Evolutionary conservation across 1,140 invertebrate genomes (phyloP).

Genomic region (Aphelinus certus): DNA sequence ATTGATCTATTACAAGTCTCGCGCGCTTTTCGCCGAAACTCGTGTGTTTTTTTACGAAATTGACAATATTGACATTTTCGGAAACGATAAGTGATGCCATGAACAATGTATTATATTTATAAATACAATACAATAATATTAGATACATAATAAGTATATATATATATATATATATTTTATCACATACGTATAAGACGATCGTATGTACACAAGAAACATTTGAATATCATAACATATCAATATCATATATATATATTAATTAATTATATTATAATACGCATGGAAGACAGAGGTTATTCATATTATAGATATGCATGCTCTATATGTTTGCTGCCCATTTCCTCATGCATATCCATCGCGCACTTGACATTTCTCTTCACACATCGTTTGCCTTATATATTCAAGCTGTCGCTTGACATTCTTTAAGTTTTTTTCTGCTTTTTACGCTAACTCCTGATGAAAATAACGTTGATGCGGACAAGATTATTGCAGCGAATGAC

Average conservation of each 20-base stretch:
- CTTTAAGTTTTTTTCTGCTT: no score
- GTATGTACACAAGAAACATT: slow-evolving; percentile 36
- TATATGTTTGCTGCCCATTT: slow-evolving; percentile 20
- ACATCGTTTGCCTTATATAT: not conserved
- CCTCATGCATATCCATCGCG: slow-evolving; percentile 34
- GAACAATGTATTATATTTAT: not conserved
- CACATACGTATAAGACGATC: slow-evolving; percentile 31
- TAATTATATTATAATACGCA: slow-evolving; percentile 54
- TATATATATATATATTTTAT: slow-evolving; percentile 31
- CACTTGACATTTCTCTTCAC: slow-evolving; percentile 32
- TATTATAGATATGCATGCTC: slow-evolving; percentile 45
- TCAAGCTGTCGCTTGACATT: not conserved
- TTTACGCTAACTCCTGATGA: no score
- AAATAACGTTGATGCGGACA: no score
- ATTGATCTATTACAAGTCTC: slow-evolving; percentile 26
- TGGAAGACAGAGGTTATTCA: slow-evolving; percentile 64
- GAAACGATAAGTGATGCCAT: slow-evolving; percentile 35
- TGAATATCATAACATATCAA: slow-evolving; percentile 50
- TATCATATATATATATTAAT: slow-evolving; percentile 51
- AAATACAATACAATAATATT: not conserved
- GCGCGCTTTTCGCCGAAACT: slow-evolving; percentile 12
- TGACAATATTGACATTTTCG: slow-evolving; percentile 40
- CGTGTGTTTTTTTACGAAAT: slow-evolving; percentile 34
- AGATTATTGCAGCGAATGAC: no score
- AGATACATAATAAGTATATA: slow-evolving; percentile 3